Evolutionary conservation across 2,797 vertebrate species (phyloP).

Genomic region (Balearica regulorum): DNA sequence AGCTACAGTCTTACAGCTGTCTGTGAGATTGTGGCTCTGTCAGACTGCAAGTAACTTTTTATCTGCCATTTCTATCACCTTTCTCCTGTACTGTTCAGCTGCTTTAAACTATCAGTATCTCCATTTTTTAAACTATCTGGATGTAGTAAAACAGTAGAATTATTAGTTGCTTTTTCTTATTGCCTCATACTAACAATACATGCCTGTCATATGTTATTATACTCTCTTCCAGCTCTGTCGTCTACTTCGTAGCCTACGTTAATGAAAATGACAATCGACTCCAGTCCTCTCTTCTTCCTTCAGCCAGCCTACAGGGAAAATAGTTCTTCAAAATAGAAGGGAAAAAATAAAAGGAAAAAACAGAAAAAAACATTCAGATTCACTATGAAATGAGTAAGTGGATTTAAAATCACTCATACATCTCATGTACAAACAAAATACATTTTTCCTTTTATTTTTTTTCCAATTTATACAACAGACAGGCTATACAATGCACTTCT

Average conservation of each 20-base stretch:
- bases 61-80: not conserved
- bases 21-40: not conserved
- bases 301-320: slow-evolving; percentile 5
- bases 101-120: not conserved
- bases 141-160: not conserved
- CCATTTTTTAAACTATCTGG: not conserved
- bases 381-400: not conserved
- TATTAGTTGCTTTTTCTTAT: not conserved
- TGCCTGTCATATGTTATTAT: not conserved
- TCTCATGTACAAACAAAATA: not conserved
- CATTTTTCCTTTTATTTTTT: not conserved
- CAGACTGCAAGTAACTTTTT: not conserved
- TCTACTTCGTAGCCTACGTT: not conserved
- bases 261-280: not conserved
- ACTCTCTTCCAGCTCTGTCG: not conserved
- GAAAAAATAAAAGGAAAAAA: not conserved
- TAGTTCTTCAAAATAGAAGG: not conserved
- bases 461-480: not conserved
- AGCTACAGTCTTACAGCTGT: not conserved
- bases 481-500: not conserved
- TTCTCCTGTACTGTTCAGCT: not conserved
- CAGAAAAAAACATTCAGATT: not conserved
- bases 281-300: not conserved
- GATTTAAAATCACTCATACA: not conserved
- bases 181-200: not conserved